phyloP scores from a whole-genome alignment of 2,797 vertebrate species.

The Delichon dasypus region DNA sequence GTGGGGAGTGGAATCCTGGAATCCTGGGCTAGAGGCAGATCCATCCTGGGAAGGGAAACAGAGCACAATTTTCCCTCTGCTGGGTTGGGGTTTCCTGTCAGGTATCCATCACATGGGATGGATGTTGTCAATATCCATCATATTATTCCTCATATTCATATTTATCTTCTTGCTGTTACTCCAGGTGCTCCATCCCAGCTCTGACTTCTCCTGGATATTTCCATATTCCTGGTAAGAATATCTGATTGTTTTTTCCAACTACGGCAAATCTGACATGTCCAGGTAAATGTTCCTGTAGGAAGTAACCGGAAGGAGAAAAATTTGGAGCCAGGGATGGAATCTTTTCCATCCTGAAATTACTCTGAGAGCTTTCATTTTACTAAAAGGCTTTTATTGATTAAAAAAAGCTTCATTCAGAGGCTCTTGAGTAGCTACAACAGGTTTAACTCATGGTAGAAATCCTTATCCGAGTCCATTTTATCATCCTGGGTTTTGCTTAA shows the following conservation, averaged over 20 bases:
- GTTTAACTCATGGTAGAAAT: neutral
- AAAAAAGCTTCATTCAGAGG: neutral
- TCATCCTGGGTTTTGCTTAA: neutral
- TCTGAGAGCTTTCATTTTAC: neutral
- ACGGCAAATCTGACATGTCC: neutral
- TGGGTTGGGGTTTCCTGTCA: neutral
- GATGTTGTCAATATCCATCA: neutral
- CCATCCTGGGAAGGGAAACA: neutral
- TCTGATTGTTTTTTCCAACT: neutral
- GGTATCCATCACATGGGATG: neutral
- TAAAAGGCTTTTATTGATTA: constrained; percentile 1
- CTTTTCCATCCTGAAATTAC: neutral
- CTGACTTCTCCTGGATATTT: neutral
- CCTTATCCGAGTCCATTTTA: neutral
- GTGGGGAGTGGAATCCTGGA: neutral
- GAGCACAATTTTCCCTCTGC: neutral
- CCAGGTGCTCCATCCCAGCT: neutral
- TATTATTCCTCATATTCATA: neutral
- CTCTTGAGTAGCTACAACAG: neutral
- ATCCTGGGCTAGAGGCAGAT: neutral
- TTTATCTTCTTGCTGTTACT: neutral
- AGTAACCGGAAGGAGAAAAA: neutral
- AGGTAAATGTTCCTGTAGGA: neutral
- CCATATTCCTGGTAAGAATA: neutral
- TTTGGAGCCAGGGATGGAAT: neutral